Percentiles rank a stretch among this genome's conserved stretches.
phyloP scores from a whole-genome alignment of 2,797 vertebrate genomes.

The Centroberyx gerrardi region DNA sequence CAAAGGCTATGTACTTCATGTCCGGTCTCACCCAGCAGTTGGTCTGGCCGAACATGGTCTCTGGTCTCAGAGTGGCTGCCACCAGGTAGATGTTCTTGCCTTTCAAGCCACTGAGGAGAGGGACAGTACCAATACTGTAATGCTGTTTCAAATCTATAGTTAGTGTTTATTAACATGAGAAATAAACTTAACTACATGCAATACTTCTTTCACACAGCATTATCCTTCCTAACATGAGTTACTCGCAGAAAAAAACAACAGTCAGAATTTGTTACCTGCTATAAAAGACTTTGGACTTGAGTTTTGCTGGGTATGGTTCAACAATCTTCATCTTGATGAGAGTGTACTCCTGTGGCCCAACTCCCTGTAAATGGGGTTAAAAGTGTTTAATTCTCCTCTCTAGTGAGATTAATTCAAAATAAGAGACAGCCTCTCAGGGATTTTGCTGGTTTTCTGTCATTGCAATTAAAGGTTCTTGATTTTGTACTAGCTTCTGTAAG shows the following conservation, averaged over 20 bases:
- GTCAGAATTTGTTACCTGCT: slow-evolving; percentile 74
- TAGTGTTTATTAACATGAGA: neutral
- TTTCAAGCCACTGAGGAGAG: slow-evolving; percentile 88
- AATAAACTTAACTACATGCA: neutral
- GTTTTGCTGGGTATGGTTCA: slow-evolving; percentile 93
- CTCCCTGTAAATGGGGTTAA: slow-evolving; percentile 85
- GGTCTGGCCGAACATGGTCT: slow-evolving; percentile 99
- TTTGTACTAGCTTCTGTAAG: neutral
- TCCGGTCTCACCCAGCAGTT: slow-evolving; percentile 98
- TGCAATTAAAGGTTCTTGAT: neutral
- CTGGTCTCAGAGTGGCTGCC: slow-evolving; percentile 96
- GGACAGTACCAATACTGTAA: neutral
- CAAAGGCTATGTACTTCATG: slow-evolving; percentile 96
- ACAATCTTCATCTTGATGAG: slow-evolving; percentile 97
- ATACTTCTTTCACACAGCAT: neutral
- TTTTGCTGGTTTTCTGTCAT: neutral
- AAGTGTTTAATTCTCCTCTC: neutral
- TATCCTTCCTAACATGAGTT: neutral
- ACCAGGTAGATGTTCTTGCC: slow-evolving; percentile 94
- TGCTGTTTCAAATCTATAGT: neutral
- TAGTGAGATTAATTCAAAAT: neutral
- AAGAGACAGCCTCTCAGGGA: neutral
- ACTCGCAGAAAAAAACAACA: neutral
- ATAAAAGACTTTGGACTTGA: slow-evolving; percentile 90
- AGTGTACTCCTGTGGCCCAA: slow-evolving; percentile 97